Percentiles rank a stretch among this genome's conserved stretches.
These are phyloP conservation scores for Cynopterus brachyotis DNA, from an alignment of 2,113 vertebrate species.

Conservation along the genomic window DNA sequence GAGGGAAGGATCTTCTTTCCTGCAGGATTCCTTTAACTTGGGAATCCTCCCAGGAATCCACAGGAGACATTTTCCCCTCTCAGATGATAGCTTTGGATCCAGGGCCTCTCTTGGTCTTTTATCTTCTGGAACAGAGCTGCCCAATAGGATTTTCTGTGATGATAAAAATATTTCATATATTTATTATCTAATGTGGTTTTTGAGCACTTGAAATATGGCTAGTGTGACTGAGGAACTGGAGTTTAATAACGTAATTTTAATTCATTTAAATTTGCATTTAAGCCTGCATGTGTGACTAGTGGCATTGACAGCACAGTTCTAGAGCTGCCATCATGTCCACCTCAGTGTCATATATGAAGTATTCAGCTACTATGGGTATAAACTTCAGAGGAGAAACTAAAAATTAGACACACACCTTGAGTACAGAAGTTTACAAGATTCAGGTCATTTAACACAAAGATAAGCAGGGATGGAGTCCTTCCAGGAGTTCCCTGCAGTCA, in stretches of 20 bases:
- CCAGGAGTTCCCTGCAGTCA: not conserved
- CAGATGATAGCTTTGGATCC: not conserved
- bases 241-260: not conserved
- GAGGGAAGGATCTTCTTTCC: not conserved
- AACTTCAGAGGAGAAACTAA: not conserved
- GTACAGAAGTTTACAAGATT: not conserved
- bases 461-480: not conserved
- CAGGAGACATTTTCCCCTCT: not conserved
- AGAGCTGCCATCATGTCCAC: not conserved
- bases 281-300: not conserved
- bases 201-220: not conserved
- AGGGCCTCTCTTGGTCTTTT: not conserved
- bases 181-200: not conserved
- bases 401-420: not conserved
- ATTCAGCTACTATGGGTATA: not conserved
- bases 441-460: not conserved
- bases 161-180: not conserved
- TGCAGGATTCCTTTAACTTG: not conserved
- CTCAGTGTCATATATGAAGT: not conserved
- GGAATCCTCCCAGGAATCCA: not conserved
- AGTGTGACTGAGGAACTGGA: not conserved
- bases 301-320: fast-evolving
- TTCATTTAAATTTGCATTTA: not conserved
- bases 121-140: not conserved
- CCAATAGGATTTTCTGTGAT: not conserved